phyloP scores from a whole-genome alignment of 2,888 invertebrate genomes.

The Rhagonycha lutea region DNA sequence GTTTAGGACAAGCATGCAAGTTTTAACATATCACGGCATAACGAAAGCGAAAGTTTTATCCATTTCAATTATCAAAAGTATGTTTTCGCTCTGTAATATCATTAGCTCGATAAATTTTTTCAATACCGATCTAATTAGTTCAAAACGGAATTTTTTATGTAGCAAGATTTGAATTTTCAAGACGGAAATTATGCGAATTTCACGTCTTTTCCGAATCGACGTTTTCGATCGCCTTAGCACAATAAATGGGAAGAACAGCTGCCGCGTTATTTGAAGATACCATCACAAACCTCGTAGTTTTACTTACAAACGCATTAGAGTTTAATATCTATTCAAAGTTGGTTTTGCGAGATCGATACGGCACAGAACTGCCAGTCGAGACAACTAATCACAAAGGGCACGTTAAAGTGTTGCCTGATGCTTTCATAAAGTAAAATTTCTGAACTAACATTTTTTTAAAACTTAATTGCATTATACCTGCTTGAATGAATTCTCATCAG shows the following conservation, averaged over 20 bases:
- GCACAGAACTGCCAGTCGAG: slow-evolving; percentile 15
- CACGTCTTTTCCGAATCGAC: slow-evolving; percentile 9
- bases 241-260: slow-evolving; percentile 29
- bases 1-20: background rate
- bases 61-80: background rate
- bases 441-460: slow-evolving; percentile 6
- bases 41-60: background rate
- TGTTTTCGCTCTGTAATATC: too few relatives aligned
- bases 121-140: background rate
- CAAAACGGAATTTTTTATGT: background rate
- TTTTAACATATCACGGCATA: background rate
- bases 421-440: slow-evolving; percentile 2
- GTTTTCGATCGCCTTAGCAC: slow-evolving; percentile 13
- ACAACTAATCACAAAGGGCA: slow-evolving; percentile 15
- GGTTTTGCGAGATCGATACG: slow-evolving; percentile 18
- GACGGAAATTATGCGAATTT: slow-evolving; percentile 5
- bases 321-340: slow-evolving; percentile 31
- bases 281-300: slow-evolving; percentile 32
- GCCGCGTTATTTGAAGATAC: slow-evolving; percentile 28
- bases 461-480: slow-evolving; percentile 19
- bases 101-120: background rate
- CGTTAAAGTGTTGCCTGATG: slow-evolving; percentile 4
- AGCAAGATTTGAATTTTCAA: background rate
- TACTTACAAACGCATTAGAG: slow-evolving; percentile 31
- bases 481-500: slow-evolving; percentile 19